phyloP scores from a whole-genome alignment of 1,140 invertebrate genomes.

The Dolichoris vasculosae region DNA sequence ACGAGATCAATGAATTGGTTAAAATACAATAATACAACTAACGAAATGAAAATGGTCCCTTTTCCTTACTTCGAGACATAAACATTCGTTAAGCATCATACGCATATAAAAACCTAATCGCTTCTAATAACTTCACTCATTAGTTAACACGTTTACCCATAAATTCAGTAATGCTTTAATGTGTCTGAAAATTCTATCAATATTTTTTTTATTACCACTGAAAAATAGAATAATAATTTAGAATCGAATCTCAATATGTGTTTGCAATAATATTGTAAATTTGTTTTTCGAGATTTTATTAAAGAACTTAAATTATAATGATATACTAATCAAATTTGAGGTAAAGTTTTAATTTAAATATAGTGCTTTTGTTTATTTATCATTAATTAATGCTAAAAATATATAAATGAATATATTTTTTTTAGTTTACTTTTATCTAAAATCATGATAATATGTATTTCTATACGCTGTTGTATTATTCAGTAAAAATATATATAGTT shows the following conservation, averaged over 20 bases:
- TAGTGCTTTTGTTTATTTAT: no score
- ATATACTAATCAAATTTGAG: no score
- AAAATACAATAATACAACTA: conserved; percentile 54
- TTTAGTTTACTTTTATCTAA: no score
- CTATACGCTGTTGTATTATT: no score
- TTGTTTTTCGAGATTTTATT: no score
- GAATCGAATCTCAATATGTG: neutral
- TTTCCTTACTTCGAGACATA: conserved; percentile 55
- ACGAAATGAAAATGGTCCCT: conserved; percentile 51
- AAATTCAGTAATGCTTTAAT: conserved; percentile 43
- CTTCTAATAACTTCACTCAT: conserved; percentile 61
- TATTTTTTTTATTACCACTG: conserved; percentile 71
- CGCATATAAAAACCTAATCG: conserved; percentile 62
- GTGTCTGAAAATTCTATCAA: conserved; percentile 68
- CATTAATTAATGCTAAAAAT: no score
- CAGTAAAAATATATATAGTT: no score
- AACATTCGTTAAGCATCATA: conserved; percentile 17
- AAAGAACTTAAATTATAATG: no score
- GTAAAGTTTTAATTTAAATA: no score
- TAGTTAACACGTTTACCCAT: neutral
- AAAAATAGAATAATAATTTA: no score
- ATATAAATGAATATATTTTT: no score
- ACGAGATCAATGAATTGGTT: neutral
- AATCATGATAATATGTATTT: no score
- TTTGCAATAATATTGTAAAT: neutral